Percentiles rank a stretch among this genome's conserved stretches.
phyloP scores from a whole-genome alignment of 2,888 invertebrate species.

The Metalampra italica region DNA sequence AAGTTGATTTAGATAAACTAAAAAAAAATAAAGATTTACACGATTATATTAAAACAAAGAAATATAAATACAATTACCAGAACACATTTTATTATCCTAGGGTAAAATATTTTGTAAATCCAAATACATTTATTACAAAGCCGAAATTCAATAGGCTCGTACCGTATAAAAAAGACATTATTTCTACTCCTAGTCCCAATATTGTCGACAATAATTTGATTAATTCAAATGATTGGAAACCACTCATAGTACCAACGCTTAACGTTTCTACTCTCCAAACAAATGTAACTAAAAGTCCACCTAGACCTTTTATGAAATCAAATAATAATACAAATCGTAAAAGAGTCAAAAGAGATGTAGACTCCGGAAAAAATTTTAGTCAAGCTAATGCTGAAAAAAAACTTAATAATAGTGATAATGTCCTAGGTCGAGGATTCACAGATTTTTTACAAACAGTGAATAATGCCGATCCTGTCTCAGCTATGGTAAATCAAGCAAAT shows the following conservation, averaged over 20 bases:
- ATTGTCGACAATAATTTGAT: slow-evolving; percentile 22
- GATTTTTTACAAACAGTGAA: slow-evolving; percentile 37
- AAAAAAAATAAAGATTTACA: slow-evolving; percentile 67
- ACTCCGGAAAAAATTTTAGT: not conserved
- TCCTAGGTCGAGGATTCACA: slow-evolving; percentile 29
- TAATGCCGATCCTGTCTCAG: slow-evolving; percentile 31
- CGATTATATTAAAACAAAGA: slow-evolving; percentile 68
- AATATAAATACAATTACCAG: slow-evolving; percentile 68
- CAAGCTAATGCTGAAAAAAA: not conserved
- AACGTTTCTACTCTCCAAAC: slow-evolving; percentile 29
- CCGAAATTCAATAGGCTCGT: slow-evolving; percentile 52
- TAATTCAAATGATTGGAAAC: slow-evolving; percentile 54
- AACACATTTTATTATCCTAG: slow-evolving; percentile 65
- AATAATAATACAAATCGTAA: slow-evolving; percentile 13
- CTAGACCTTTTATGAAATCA: not conserved
- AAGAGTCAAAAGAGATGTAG: slow-evolving; percentile 13
- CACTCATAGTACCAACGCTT: slow-evolving; percentile 34
- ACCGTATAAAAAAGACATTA: slow-evolving; percentile 39
- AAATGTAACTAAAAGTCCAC: slow-evolving; percentile 16
- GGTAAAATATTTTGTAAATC: slow-evolving; percentile 61
- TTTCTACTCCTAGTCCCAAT: slow-evolving; percentile 17
- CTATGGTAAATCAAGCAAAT: slow-evolving; percentile 33
- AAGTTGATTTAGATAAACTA: slow-evolving; percentile 58
- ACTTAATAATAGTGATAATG: not conserved
- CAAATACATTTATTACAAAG: slow-evolving; percentile 40